Conservation (phyloP, 1,140 invertebrate species). For the Drosophila lowei region DNA sequence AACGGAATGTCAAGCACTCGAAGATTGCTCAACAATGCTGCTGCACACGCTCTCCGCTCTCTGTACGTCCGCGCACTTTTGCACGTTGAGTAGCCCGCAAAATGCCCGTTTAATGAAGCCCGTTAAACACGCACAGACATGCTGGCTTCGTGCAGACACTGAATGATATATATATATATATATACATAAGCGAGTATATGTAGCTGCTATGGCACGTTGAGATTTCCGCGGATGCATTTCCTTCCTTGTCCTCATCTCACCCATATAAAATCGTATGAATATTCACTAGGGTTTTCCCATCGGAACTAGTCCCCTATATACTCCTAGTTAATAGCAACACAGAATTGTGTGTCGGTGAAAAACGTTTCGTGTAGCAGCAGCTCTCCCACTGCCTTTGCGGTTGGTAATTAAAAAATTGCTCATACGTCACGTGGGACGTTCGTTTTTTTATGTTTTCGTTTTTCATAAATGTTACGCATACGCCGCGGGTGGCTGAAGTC, state of each 20-base stretch:
- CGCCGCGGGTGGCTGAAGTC: slow-evolving; percentile 51
- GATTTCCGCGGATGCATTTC: no score
- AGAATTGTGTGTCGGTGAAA: no score
- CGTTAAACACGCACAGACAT: slow-evolving; percentile 39
- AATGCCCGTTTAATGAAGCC: slow-evolving; percentile 51
- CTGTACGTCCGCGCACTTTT: slow-evolving; percentile 2
- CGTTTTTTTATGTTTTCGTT: slow-evolving; percentile 32
- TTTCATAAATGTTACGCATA: slow-evolving; percentile 56
- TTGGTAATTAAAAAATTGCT: slow-evolving; percentile 78
- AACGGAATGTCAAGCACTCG: slow-evolving; percentile 37
- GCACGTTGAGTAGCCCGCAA: slow-evolving; percentile 9
- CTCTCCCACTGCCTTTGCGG: slow-evolving; percentile 27
- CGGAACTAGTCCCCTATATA: no score
- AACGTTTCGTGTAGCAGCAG: no score
- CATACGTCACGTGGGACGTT: slow-evolving; percentile 63
- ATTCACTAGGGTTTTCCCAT: no score
- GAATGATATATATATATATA: slow-evolving; percentile 47
- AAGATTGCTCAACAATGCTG: slow-evolving; percentile 27
- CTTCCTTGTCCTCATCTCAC: no score
- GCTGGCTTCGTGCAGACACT: slow-evolving; percentile 5
- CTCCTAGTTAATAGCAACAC: no score
- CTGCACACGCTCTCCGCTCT: no score
- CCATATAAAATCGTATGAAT: no score
- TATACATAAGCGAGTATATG: slow-evolving; percentile 33
- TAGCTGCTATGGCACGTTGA: slow-evolving; percentile 10